Percentiles rank a stretch among this genome's conserved stretches.
Evolutionary conservation across 1,140 invertebrate species (phyloP).

Genomic region (Pogonomyrmex barbatus): DNA sequence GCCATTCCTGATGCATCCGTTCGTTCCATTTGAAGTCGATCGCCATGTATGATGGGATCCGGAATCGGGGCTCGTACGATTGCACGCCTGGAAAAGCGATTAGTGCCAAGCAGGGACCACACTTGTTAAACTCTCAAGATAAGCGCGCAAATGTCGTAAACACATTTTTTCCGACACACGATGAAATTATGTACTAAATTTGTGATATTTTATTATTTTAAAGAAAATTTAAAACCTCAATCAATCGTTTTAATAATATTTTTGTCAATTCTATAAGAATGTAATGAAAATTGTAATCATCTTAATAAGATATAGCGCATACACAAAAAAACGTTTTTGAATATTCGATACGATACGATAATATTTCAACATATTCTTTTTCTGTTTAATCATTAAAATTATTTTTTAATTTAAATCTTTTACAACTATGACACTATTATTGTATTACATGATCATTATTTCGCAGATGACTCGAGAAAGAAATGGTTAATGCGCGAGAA

Average conservation of each 20-base stretch:
- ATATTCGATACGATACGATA: neutral
- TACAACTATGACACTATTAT: neutral
- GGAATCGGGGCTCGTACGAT: conserved; percentile 76
- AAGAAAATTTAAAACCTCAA: neutral
- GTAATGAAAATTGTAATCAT: neutral
- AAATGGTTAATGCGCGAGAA: conserved; percentile 39
- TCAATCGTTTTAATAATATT: neutral
- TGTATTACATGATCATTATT: neutral
- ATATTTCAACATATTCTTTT: neutral
- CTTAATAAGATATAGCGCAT: neutral
- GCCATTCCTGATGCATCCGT: conserved; percentile 72
- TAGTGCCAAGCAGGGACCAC: conserved; percentile 81
- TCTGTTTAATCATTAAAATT: conserved; percentile 5
- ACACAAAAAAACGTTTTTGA: neutral
- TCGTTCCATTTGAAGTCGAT: conserved; percentile 57
- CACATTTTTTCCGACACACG: neutral
- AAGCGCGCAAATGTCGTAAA: conserved; percentile 20
- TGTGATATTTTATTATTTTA: conserved; percentile 12
- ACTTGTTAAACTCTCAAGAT: conserved; percentile 74
- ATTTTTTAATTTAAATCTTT: neutral
- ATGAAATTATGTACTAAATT: neutral
- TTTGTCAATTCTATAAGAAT: neutral
- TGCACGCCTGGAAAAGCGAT: conserved; percentile 84
- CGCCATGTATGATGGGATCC: conserved; percentile 66
- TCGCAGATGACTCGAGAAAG: neutral